A percentile compares a stretch with the other conserved stretches of the same genome.
Evolutionary conservation across 2,797 vertebrate genomes (phyloP).

Genomic region (Philypnodon macrostomus): DNA sequence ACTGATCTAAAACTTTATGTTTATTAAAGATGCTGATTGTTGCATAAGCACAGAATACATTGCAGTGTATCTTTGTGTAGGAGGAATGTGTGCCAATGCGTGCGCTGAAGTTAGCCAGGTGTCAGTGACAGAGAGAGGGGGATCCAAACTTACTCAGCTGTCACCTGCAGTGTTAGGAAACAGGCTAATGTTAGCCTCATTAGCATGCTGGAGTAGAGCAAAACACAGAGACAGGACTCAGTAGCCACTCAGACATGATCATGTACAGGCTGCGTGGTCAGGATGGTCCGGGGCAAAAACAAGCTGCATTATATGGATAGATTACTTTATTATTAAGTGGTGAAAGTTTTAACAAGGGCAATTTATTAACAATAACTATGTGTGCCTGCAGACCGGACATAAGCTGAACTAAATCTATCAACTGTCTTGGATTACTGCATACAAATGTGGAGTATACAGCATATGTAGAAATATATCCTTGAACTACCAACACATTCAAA

Average conservation of each 20-base stretch:
- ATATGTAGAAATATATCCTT: no score
- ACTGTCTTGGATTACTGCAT: no score
- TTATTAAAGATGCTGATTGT: no score
- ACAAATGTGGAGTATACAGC: no score
- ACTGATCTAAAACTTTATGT: no score
- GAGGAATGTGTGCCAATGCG: neutral
- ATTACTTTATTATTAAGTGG: no score
- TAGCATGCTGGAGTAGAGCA: conserved; percentile 23
- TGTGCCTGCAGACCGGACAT: no score
- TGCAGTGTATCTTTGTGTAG: neutral
- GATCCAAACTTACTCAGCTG: conserved; percentile 30
- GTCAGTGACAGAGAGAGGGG: conserved; percentile 1
- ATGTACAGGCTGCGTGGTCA: neutral
- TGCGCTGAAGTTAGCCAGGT: conserved; percentile 4
- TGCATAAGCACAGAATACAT: neutral
- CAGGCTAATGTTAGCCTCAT: conserved; percentile 39
- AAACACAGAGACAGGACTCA: conserved; percentile 10
- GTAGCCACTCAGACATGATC: neutral
- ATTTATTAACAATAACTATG: no score
- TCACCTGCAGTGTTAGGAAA: conserved; percentile 37
- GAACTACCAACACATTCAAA: no score
- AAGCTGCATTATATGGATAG: no score
- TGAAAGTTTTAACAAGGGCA: no score
- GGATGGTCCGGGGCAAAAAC: neutral
- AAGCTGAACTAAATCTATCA: no score